phyloP scores from a whole-genome alignment of 1,140 invertebrate genomes.

The Choristoneura fumiferana region DNA sequence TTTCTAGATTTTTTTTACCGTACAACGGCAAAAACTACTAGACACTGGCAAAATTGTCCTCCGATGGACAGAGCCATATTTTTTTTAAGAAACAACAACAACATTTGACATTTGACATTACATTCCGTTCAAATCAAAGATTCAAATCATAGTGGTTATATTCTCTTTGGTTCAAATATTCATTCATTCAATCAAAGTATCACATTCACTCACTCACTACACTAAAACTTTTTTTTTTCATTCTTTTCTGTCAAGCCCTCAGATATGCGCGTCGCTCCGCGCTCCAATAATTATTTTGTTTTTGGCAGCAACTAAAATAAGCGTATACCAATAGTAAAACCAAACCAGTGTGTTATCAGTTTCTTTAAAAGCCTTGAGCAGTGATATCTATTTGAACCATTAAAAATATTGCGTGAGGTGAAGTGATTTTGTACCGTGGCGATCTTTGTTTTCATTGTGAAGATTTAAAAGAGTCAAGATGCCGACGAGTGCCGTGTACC shows the following conservation, averaged over 20 bases:
- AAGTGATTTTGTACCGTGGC: slow-evolving; percentile 6
- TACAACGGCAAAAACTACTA: too few species aligned
- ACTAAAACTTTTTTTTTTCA: background rate
- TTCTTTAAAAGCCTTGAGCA: background rate
- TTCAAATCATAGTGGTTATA: too few species aligned
- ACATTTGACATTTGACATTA: too few species aligned
- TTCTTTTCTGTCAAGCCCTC: background rate
- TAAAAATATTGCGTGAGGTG: slow-evolving; percentile 25
- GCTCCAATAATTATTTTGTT: slow-evolving; percentile 3
- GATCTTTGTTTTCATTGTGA: slow-evolving; percentile 31
- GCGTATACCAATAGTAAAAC: background rate
- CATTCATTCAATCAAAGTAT: too few species aligned
- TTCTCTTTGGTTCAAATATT: too few species aligned
- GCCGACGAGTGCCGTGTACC: slow-evolving; percentile 84
- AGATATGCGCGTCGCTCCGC: slow-evolving; percentile 10
- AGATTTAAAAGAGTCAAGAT: slow-evolving; percentile 57
- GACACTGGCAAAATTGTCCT: too few species aligned
- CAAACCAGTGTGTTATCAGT: background rate
- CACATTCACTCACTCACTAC: background rate
- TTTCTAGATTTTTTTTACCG: too few species aligned
- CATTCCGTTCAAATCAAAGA: too few species aligned
- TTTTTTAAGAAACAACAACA: too few species aligned
- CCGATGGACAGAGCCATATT: too few species aligned
- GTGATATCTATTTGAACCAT: background rate
- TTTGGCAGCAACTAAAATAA: background rate